A percentile compares a stretch with the other conserved stretches of the same genome.
phyloP scores from a whole-genome alignment of 2,888 invertebrate genomes.

The Alcis repandata region DNA sequence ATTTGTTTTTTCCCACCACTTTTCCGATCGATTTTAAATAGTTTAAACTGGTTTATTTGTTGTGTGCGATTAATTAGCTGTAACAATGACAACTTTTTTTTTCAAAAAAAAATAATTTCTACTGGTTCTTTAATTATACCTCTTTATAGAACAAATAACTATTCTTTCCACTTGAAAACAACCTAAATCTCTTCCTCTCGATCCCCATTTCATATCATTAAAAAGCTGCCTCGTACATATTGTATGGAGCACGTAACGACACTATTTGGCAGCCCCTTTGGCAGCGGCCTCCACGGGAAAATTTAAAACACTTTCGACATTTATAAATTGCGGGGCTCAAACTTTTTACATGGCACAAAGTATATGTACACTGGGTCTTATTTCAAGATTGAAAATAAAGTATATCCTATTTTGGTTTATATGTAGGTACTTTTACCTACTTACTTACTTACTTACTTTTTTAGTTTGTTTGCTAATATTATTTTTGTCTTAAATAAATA shows the following conservation, averaged over 20 bases:
- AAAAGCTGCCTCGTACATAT: constrained; percentile 42
- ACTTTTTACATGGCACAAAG: constrained; percentile 44
- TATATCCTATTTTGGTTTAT: too few species aligned
- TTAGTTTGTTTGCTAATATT: too few species aligned
- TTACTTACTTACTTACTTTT: too few species aligned
- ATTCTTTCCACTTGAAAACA: constrained; percentile 1
- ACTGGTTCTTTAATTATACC: neutral
- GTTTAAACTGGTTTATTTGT: too few species aligned
- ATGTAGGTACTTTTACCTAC: too few species aligned
- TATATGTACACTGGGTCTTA: constrained; percentile 5
- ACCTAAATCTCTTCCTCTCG: constrained; percentile 15
- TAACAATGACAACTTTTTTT: too few species aligned
- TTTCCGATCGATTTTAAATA: too few species aligned
- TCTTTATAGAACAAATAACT: neutral
- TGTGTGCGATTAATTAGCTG: too few species aligned
- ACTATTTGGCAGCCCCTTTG: constrained; percentile 49
- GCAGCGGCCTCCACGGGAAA: constrained; percentile 45
- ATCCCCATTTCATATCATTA: constrained; percentile 41
- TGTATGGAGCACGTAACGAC: constrained; percentile 44
- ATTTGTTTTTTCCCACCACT: too few species aligned
- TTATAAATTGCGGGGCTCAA: constrained; percentile 48
- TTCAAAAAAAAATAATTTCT: neutral
- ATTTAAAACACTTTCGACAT: constrained; percentile 51
- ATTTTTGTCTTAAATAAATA: too few species aligned
- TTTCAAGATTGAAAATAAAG: neutral